Evolutionary conservation across 2,888 invertebrate species (phyloP), one percentile per base, ranked within the genome.

Genomic region (Drosophila neotestacea): DNA sequence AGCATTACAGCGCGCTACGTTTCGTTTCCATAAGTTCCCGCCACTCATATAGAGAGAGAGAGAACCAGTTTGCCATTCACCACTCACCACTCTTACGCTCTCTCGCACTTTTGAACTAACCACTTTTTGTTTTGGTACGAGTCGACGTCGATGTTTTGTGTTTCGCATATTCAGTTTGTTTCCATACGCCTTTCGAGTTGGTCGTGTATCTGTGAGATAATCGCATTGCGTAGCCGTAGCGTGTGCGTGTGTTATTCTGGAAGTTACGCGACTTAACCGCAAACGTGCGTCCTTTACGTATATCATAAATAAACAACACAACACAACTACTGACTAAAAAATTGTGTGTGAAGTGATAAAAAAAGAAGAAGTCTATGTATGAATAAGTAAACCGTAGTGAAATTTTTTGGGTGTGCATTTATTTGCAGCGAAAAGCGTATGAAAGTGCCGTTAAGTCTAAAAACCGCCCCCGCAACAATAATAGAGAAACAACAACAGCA

Each of bases 401-500:
- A 79, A 65, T 79, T 70, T 64, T 44, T 73, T 42, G 39, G 44
- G 46, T 72, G 56, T 67, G 74, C 73, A 73, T 73, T 73, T 42
- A 22, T 36, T 54, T 66, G 62, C 59, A 63, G 48, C 62, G 54
- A 30, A 30, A 47, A 63, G 32, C 59, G 34, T 10, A 60, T 44
- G 46, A 60, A 71, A 74, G 65, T 77, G 66, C 66, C 77, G 64
- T 71, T 77, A 59, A 73, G 61, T 44, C 63, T 39, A 80, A 83
- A 83, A 83, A 73, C 83, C 81, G 81, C 87, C 85, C 85, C 76
- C 70, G 68, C 70, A 77, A 70, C 75, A 79, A 79, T 73, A 16
- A 16, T 16, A 16, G 16, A 16, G 16, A 16, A 85, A 77, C 80
- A 80, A 70, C 56, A 61, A 68, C 65, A 66, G 47, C 60, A 74